Evolutionary conservation across 2,888 invertebrate species (phyloP).

Genomic region (Acronicta leporina): DNA sequence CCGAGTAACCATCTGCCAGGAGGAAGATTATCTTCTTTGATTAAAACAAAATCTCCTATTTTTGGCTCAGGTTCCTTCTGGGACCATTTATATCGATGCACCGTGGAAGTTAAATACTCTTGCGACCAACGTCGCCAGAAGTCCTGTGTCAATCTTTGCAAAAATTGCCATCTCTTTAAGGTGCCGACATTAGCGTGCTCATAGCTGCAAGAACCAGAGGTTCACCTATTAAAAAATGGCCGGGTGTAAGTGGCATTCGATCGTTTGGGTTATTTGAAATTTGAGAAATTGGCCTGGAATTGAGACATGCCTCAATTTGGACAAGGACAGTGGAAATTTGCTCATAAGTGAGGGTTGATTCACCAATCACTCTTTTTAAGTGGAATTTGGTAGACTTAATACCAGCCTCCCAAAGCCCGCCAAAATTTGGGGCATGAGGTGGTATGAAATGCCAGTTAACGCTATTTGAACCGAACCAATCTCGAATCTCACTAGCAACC

Average conservation of each 20-base stretch:
- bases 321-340: too few relatives aligned
- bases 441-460: too few relatives aligned
- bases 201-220: neutral
- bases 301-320: too few relatives aligned
- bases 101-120: neutral
- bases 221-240: constrained; percentile 1
- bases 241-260: neutral
- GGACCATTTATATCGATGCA: constrained; percentile 1
- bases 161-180: neutral
- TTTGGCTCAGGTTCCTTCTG: neutral
- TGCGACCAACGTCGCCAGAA: constrained; percentile 3
- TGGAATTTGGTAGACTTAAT: too few relatives aligned
- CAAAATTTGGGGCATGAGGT: too few relatives aligned
- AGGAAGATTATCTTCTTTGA: constrained; percentile 5
- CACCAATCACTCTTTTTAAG: too few relatives aligned
- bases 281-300: too few relatives aligned
- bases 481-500: too few relatives aligned
- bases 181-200: neutral
- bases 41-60: constrained; percentile 1
- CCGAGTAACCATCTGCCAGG: constrained; percentile 4
- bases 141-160: neutral
- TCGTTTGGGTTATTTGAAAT: too few relatives aligned
- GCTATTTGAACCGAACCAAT: too few relatives aligned
- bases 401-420: too few relatives aligned
- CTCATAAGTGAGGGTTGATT: too few relatives aligned